Conservation (phyloP, 2,113 vertebrate species). For the Callospermophilus lateralis region DNA sequence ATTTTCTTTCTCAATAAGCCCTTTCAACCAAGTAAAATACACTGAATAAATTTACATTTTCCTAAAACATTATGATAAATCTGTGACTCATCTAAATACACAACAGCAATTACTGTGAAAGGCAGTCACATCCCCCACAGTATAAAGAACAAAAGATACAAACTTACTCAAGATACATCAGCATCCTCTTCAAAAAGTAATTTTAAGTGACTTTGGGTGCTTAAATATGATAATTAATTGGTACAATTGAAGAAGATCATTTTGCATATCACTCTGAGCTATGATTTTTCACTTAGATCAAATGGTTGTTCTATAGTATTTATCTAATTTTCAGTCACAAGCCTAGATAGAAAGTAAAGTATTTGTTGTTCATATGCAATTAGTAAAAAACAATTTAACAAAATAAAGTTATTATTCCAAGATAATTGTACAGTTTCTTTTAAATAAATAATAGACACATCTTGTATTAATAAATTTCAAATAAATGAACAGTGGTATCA, state of each 20-base stretch:
- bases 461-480: background rate
- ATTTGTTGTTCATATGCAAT: background rate
- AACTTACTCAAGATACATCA: background rate
- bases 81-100: background rate
- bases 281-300: background rate
- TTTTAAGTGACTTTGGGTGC: background rate
- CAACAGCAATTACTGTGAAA: background rate
- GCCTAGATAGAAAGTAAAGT: background rate
- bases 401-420: background rate
- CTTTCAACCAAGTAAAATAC: background rate
- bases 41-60: background rate
- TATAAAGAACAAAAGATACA: background rate
- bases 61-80: background rate
- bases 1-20: background rate
- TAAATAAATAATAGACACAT: background rate
- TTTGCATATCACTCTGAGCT: background rate
- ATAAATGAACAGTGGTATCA: background rate
- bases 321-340: background rate
- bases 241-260: background rate
- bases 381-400: background rate
- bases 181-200: background rate
- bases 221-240: background rate
- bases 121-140: background rate
- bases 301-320: background rate
- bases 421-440: background rate